A percentile compares a stretch with the other conserved stretches of the same genome.
These are phyloP conservation scores for Chrysodeixis includens DNA, from an alignment of 2,888 invertebrate genomes.

Conservation along the genomic window DNA sequence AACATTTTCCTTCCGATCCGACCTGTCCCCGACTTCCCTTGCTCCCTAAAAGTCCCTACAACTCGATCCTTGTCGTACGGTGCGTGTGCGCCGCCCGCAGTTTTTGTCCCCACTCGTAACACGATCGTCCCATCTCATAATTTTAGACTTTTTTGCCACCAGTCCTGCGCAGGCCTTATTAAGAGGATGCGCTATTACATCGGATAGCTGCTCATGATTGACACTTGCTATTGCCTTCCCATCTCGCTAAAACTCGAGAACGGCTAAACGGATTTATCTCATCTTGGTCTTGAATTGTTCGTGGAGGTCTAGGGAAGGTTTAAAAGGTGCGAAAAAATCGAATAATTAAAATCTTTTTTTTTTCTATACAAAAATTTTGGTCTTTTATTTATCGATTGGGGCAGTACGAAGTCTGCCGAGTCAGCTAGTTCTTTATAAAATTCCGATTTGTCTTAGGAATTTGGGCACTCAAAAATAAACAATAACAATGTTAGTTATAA, in stretches of 20 bases:
- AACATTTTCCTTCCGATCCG: constrained; percentile 51
- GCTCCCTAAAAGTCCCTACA: constrained; percentile 57
- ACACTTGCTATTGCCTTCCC: constrained; percentile 74
- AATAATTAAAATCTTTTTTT: no score
- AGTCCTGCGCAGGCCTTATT: constrained; percentile 73
- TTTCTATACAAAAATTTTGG: no score
- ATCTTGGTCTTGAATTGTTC: no score
- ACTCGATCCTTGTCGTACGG: constrained; percentile 70
- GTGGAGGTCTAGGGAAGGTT: no score
- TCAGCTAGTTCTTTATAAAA: not conserved
- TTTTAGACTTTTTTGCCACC: constrained; percentile 78
- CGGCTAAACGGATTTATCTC: no score
- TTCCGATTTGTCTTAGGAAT: not conserved
- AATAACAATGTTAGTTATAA: no score
- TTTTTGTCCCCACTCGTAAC: constrained; percentile 82
- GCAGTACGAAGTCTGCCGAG: no score
- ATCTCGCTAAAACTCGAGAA: no score
- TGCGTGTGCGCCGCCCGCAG: constrained; percentile 63
- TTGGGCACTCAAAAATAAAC: no score
- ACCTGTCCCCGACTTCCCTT: constrained; percentile 57
- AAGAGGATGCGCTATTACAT: constrained; percentile 75
- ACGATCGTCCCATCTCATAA: constrained; percentile 86
- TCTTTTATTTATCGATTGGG: no score
- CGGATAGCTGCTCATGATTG: constrained; percentile 65
- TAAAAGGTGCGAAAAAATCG: no score